Evolutionary conservation across 2,888 invertebrate genomes (phyloP).

Genomic region (Zeuzera pyrina): DNA sequence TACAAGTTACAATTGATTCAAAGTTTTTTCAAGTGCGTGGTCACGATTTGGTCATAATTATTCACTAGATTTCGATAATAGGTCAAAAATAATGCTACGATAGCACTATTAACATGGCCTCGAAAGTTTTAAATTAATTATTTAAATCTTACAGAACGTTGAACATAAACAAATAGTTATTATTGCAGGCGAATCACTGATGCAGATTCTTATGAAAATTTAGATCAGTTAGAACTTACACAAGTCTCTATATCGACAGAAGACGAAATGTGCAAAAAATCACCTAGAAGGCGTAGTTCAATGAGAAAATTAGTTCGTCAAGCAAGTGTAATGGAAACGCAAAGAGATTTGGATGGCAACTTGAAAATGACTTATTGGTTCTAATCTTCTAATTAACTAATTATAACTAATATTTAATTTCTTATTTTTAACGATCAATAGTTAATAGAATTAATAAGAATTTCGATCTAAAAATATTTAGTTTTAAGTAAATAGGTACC

Average conservation of each 20-base stretch:
- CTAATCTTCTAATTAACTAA: slow-evolving; percentile 42
- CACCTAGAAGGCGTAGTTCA: slow-evolving; percentile 59
- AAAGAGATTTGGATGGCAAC: slow-evolving; percentile 82
- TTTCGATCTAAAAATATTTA: background rate
- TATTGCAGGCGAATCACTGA: slow-evolving; percentile 69
- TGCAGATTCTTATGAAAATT: slow-evolving; percentile 81
- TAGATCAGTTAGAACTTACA: slow-evolving; percentile 74
- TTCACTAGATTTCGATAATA: no score
- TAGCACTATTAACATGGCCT: no score
- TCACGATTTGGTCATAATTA: no score
- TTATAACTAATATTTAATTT: background rate
- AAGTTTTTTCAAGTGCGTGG: no score
- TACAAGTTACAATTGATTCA: no score
- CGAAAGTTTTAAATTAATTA: no score
- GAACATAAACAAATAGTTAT: no score
- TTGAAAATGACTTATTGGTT: slow-evolving; percentile 93
- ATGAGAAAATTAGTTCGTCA: slow-evolving; percentile 83
- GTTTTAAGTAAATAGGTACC: no score
- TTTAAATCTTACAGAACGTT: no score
- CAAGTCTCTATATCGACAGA: slow-evolving; percentile 42
- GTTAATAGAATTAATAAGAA: background rate
- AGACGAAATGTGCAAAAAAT: slow-evolving; percentile 33
- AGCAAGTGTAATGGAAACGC: slow-evolving; percentile 87
- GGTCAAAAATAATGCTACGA: no score
- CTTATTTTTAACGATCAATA: background rate